These are phyloP conservation scores for Anneissia japonica DNA, from an alignment of 35 echinoderm and acorn worm species.

Conservation along the genomic window DNA sequence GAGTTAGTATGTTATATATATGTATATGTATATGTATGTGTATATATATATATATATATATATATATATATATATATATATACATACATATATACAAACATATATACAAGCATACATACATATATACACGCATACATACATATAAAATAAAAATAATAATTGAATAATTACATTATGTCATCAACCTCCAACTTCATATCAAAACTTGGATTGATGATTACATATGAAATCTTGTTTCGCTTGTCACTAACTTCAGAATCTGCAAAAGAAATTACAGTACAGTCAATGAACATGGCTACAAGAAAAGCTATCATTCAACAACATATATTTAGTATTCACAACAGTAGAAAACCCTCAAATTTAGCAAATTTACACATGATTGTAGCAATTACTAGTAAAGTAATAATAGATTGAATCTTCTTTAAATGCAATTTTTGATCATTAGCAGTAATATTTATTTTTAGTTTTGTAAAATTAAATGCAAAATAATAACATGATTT, in stretches of 20 bases:
- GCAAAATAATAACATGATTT: too few species aligned
- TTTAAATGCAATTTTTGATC: too few species aligned
- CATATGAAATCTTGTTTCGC: conserved; percentile 80
- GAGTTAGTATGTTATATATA: not conserved
- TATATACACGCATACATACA: not conserved
- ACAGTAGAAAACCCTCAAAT: too few species aligned
- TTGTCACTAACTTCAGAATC: conserved; percentile 87
- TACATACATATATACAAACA: too few species aligned
- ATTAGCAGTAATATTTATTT: too few species aligned
- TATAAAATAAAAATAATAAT: not conserved
- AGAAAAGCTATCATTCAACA: too few species aligned
- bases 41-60: not conserved
- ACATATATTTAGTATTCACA: not conserved
- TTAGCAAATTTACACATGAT: too few species aligned
- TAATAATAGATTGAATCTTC: too few species aligned
- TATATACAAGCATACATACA: not conserved
- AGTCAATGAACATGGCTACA: too few species aligned
- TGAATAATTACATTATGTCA: conserved; percentile 83
- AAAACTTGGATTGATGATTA: conserved; percentile 85
- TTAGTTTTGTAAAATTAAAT: too few species aligned
- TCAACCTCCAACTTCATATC: conserved; percentile 85
- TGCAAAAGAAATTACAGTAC: conserved; percentile 22
- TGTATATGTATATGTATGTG: not conserved
- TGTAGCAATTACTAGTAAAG: too few species aligned
- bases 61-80: too few species aligned